These are phyloP conservation scores for Adineta ricciae DNA, from an alignment of 2,888 invertebrate species.

Conservation along the genomic window DNA sequence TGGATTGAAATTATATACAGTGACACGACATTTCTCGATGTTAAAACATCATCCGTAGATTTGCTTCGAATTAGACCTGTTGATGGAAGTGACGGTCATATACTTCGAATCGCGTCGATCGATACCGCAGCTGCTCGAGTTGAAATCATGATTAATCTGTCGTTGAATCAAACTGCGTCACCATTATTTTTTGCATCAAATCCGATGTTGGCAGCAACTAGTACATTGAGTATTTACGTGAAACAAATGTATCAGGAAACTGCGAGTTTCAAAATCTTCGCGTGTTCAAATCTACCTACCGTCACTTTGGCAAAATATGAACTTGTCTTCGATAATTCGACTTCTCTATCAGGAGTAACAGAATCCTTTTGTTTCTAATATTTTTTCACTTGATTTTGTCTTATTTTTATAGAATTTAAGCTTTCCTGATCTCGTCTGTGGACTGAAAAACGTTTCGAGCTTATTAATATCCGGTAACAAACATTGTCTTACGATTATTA, in stretches of 20 bases:
- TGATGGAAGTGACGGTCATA: background rate
- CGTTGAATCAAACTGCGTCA: background rate
- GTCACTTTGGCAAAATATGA: background rate
- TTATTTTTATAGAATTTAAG: background rate
- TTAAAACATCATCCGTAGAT: background rate
- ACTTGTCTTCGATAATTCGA: background rate
- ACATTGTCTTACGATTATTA: background rate
- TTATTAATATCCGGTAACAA: background rate
- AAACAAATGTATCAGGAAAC: background rate
- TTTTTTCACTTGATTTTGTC: background rate
- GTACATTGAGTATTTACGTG: background rate
- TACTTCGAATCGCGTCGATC: background rate
- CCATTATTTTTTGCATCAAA: background rate
- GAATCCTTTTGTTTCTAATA: background rate
- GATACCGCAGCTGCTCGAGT: background rate
- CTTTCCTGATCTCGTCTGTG: background rate
- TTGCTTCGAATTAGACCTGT: background rate
- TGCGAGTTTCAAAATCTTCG: background rate
- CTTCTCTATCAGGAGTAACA: background rate
- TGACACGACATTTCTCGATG: background rate
- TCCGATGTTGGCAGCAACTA: background rate
- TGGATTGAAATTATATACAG: background rate
- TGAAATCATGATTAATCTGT: background rate
- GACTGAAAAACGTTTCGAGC: background rate
- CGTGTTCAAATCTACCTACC: background rate